A percentile compares a stretch with the other conserved stretches of the same genome.
These are phyloP conservation scores for Penaeus japonicus DNA, from an alignment of 1,140 invertebrate genomes.

Conservation along the genomic window DNA sequence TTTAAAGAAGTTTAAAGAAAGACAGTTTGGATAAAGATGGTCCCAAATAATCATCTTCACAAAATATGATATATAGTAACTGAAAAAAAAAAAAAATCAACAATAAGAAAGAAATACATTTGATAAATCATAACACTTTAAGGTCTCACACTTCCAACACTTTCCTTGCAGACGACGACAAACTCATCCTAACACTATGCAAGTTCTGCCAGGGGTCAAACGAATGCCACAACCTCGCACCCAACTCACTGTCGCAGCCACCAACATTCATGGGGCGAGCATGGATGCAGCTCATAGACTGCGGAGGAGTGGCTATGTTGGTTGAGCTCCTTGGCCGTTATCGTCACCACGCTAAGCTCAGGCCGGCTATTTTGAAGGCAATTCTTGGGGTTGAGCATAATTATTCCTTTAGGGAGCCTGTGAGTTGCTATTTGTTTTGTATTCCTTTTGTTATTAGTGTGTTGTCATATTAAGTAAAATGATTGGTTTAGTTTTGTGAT, in stretches of 20 bases:
- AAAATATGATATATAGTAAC: too few species aligned
- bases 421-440: neutral
- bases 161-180: constrained; percentile 17
- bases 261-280: constrained; percentile 33
- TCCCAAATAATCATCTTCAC: too few species aligned
- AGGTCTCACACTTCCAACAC: too few species aligned
- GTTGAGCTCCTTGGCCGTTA: constrained; percentile 22
- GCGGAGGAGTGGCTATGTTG: constrained; percentile 26
- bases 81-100: too few species aligned
- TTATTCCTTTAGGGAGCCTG: constrained; percentile 29
- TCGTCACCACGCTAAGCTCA: neutral
- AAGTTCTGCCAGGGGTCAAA: constrained; percentile 36
- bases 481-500: neutral
- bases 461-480: neutral
- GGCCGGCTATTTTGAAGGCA: constrained; percentile 26
- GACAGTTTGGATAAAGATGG: too few species aligned
- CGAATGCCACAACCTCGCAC: constrained; percentile 23
- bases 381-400: constrained; percentile 30
- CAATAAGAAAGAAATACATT: too few species aligned
- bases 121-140: too few species aligned
- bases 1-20: too few species aligned
- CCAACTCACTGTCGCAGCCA: constrained; percentile 17
- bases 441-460: neutral
- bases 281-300: constrained; percentile 36
- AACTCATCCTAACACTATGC: constrained; percentile 34